These are phyloP conservation scores for Oncorhynchus mykiss DNA, from an alignment of 2,113 vertebrate species.

Conservation along the genomic window DNA sequence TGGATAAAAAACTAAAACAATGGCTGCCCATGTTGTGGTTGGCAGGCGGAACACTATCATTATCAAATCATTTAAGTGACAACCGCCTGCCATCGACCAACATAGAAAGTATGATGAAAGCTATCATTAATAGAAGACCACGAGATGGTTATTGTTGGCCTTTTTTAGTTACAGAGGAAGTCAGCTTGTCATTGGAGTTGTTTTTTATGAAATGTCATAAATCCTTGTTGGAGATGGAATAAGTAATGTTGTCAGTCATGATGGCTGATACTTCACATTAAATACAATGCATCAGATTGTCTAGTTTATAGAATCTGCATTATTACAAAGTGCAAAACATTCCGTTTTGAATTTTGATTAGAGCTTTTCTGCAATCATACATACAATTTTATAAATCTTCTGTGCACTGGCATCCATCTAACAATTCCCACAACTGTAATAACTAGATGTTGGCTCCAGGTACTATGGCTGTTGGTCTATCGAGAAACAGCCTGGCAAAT, in stretches of 20 bases:
- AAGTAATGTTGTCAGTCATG: too few relatives aligned
- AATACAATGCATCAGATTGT: not conserved
- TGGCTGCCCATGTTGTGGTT: conserved; percentile 3
- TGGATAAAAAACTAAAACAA: not conserved
- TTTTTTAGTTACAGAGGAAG: too few relatives aligned
- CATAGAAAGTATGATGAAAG: conserved; percentile 21
- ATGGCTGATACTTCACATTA: not conserved
- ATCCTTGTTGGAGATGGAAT: too few relatives aligned
- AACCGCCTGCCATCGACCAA: conserved; percentile 3
- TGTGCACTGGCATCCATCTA: not conserved
- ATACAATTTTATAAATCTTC: not conserved
- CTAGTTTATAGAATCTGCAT: not conserved
- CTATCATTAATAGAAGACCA: conserved; percentile 22
- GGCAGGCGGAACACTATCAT: conserved; percentile 9
- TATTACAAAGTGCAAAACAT: not conserved
- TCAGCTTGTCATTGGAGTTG: not conserved
- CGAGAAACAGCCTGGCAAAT: too few relatives aligned
- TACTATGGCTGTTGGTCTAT: too few relatives aligned
- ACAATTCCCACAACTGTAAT: not conserved
- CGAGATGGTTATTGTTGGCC: not conserved
- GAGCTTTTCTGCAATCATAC: not conserved
- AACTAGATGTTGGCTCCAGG: not conserved
- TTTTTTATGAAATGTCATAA: not conserved
- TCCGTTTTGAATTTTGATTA: not conserved
- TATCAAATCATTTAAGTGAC: conserved; percentile 16